Percentiles rank a stretch among this genome's conserved stretches.
phyloP scores from a whole-genome alignment of 2,888 invertebrate species.

The Caenorhabditis sp. region DNA sequence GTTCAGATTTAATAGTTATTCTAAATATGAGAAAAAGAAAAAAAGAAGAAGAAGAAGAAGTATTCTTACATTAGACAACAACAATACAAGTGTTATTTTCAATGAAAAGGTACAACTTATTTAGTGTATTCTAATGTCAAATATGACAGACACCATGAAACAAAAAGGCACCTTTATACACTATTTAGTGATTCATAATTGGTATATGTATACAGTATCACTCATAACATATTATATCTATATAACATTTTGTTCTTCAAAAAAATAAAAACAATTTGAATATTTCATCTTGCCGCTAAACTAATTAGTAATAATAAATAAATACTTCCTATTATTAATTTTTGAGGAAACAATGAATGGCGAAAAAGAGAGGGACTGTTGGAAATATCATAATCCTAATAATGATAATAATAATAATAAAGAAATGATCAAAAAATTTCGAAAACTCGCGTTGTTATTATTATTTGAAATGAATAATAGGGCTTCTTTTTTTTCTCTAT shows the following conservation, averaged over 20 bases:
- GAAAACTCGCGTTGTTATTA: slow-evolving; percentile 6
- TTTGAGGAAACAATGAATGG: not conserved
- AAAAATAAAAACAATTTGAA: not conserved
- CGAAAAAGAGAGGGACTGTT: not conserved
- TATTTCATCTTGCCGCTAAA: slow-evolving; percentile 1
- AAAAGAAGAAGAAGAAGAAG: not conserved
- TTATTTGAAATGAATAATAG: slow-evolving; percentile 26
- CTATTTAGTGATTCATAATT: no score
- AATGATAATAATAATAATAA: no score
- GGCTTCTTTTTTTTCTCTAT: slow-evolving; percentile 16
- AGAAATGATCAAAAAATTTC: slow-evolving; percentile 1
- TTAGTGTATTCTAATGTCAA: no score
- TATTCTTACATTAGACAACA: no score
- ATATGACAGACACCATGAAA: no score
- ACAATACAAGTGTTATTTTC: no score
- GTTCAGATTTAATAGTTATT: not conserved
- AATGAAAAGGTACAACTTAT: no score
- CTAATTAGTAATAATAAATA: not conserved
- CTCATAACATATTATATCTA: no score
- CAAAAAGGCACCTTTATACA: no score
- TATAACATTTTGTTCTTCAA: no score
- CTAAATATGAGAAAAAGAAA: no score
- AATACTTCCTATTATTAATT: not conserved
- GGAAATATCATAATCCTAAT: not conserved
- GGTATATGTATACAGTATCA: no score